Evolutionary conservation across 1,140 invertebrate species (phyloP).

Genomic region (Glossosoma conforme): DNA sequence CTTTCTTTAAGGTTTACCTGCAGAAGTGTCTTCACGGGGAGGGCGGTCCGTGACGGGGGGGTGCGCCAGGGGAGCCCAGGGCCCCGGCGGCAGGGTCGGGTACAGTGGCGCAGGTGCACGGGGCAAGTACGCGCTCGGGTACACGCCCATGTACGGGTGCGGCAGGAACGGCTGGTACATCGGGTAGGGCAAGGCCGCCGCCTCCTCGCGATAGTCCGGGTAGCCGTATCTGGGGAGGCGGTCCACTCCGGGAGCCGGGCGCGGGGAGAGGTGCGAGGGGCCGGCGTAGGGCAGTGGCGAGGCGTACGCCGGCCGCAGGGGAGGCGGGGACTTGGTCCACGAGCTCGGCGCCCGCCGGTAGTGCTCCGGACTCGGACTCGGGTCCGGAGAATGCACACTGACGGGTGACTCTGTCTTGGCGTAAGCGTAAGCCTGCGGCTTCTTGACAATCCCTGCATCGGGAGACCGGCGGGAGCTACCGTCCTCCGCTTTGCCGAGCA

Average conservation of each 20-base stretch:
- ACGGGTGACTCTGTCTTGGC: slow-evolving; percentile 42
- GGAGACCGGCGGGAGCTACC: slow-evolving; percentile 32
- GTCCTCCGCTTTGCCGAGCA: slow-evolving; percentile 55
- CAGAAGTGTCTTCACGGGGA: slow-evolving; percentile 45
- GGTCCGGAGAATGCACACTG: slow-evolving; percentile 41
- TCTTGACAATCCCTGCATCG: slow-evolving; percentile 38
- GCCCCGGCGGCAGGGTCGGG: slow-evolving; percentile 36
- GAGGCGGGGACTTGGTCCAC: not conserved
- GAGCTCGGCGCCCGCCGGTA: not conserved
- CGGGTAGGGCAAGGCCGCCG: slow-evolving; percentile 31
- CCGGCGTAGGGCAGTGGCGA: not conserved
- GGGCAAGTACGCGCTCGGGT: too few relatives aligned
- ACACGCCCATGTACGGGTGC: slow-evolving; percentile 35
- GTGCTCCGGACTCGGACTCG: slow-evolving; percentile 38
- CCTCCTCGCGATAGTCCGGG: slow-evolving; percentile 23
- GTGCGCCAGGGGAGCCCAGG: slow-evolving; percentile 42
- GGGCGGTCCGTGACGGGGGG: slow-evolving; percentile 45
- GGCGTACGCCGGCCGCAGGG: not conserved
- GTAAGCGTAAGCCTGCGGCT: slow-evolving; percentile 36
- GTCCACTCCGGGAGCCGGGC: slow-evolving; percentile 35
- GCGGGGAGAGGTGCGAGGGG: slow-evolving; percentile 32
- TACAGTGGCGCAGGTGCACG: too few relatives aligned
- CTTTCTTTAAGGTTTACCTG: slow-evolving; percentile 38
- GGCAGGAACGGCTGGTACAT: slow-evolving; percentile 35
- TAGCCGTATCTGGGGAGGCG: slow-evolving; percentile 25